Conservation (phyloP, 1,140 invertebrate genomes). For the Zaprionus gabonicus region DNA sequence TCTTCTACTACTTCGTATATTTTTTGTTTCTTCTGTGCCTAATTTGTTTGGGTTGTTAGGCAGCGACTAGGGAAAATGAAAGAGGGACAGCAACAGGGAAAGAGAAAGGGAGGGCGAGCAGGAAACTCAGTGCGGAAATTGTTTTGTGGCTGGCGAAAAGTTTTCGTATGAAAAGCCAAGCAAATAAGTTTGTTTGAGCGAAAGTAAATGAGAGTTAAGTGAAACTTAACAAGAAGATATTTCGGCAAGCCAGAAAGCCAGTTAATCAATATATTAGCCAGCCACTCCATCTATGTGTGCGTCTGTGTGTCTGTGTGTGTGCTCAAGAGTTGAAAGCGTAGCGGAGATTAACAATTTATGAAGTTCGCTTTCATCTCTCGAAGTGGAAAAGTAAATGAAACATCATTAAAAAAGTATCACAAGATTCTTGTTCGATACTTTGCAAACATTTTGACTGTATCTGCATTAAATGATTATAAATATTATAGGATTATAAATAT, state of each 20-base stretch:
- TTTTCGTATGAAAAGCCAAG: slow-evolving; percentile 72
- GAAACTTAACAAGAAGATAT: slow-evolving; percentile 58
- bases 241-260: slow-evolving; percentile 16
- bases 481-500: too few species aligned
- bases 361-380: neutral
- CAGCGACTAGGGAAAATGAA: slow-evolving; percentile 24
- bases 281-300: neutral
- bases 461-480: too few species aligned
- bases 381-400: neutral
- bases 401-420: neutral
- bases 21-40: slow-evolving; percentile 40
- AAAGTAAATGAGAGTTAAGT: slow-evolving; percentile 76
- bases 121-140: slow-evolving; percentile 64
- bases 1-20: neutral
- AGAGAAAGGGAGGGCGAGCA: neutral
- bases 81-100: neutral
- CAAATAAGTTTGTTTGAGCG: slow-evolving; percentile 70
- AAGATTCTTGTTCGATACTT: neutral
- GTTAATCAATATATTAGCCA: slow-evolving; percentile 68
- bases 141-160: slow-evolving; percentile 76
- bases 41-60: slow-evolving; percentile 58
- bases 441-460: neutral
- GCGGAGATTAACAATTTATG: slow-evolving; percentile 1
- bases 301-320: neutral
- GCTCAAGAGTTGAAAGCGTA: neutral